These are phyloP conservation scores for Otus scops DNA, from an alignment of 2,797 vertebrate species.

Conservation along the genomic window DNA sequence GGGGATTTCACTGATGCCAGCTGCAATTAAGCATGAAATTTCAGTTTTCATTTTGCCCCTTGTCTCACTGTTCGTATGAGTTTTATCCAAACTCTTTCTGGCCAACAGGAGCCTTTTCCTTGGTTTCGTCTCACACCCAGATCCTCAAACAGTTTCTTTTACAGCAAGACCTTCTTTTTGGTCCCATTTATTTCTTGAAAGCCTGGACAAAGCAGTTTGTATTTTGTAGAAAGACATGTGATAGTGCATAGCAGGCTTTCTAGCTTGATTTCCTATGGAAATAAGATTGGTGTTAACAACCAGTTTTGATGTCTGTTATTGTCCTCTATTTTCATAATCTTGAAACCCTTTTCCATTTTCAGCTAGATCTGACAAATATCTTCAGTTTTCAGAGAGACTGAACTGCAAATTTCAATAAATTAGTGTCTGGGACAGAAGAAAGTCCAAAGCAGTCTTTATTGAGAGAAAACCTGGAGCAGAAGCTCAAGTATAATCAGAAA, in stretches of 20 bases:
- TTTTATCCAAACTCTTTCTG: background rate
- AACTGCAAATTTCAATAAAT: background rate
- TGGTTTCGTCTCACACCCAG: background rate
- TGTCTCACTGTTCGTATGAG: accelerated
- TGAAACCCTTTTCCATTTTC: background rate
- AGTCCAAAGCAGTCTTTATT: background rate
- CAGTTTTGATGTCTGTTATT: background rate
- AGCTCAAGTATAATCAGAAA: background rate
- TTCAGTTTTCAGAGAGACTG: background rate
- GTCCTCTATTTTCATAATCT: background rate
- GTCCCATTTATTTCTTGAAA: background rate
- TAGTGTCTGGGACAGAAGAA: background rate
- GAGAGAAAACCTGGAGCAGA: background rate
- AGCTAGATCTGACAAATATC: background rate
- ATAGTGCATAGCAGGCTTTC: background rate
- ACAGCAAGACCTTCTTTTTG: background rate
- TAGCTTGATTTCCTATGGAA: background rate
- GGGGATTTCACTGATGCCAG: background rate
- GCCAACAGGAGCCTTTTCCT: background rate
- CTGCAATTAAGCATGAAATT: background rate
- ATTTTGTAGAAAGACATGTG: background rate
- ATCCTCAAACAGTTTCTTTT: background rate
- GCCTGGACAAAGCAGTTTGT: background rate
- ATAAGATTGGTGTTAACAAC: background rate
- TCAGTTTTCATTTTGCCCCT: background rate